Percentiles rank a stretch among this genome's conserved stretches.
Conservation (phyloP, 2,888 invertebrate genomes). For the Yponomeuta malinellus region DNA sequence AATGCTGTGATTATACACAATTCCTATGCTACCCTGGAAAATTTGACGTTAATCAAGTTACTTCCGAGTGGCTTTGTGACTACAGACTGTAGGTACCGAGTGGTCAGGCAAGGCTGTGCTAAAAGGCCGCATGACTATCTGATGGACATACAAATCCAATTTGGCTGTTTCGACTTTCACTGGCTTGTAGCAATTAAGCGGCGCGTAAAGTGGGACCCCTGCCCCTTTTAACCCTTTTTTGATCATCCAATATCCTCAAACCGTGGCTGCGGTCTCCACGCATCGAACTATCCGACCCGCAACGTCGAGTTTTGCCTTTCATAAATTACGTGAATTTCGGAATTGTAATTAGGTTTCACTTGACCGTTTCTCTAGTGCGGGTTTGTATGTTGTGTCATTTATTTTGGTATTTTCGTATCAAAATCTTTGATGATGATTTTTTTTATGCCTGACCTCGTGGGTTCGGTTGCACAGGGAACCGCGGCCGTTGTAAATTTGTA, state of each 20-base stretch:
- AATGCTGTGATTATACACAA: no score
- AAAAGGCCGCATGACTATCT: slow-evolving; percentile 17
- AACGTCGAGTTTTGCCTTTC: slow-evolving; percentile 9
- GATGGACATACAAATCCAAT: slow-evolving; percentile 64
- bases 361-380: not conserved
- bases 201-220: slow-evolving; percentile 59
- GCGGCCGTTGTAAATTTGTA: no score
- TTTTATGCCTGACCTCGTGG: no score
- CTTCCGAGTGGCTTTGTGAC: slow-evolving; percentile 45
- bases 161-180: slow-evolving; percentile 65
- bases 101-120: slow-evolving; percentile 14
- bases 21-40: no score
- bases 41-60: slow-evolving; percentile 53
- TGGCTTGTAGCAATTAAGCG: slow-evolving; percentile 66
- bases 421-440: no score
- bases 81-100: slow-evolving; percentile 43
- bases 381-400: not conserved
- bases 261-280: slow-evolving; percentile 23
- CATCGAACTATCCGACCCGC: slow-evolving; percentile 14
- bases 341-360: slow-evolving; percentile 8
- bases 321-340: slow-evolving; percentile 13
- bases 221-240: slow-evolving; percentile 46
- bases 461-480: no score
- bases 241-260: slow-evolving; percentile 38
- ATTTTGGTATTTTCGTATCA: not conserved